Evolutionary conservation across 2,113 vertebrate genomes (phyloP).

Genomic region (Pelecanus crispus): DNA sequence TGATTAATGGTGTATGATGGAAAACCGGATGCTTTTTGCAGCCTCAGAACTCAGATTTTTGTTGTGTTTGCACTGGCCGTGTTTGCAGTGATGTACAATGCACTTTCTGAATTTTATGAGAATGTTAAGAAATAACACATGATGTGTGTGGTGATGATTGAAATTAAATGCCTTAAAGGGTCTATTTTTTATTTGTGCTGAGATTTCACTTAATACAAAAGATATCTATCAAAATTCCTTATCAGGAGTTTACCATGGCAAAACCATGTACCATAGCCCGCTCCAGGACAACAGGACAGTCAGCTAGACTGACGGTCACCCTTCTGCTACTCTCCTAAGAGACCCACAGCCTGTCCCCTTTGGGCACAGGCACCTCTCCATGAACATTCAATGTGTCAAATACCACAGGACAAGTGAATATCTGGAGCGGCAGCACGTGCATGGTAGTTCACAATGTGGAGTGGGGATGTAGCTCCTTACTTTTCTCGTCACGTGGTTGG

Average conservation of each 20-base stretch:
- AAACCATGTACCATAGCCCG: not conserved
- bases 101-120: not conserved
- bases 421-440: not conserved
- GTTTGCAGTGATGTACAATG: not conserved
- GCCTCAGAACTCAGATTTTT: not conserved
- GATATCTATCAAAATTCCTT: not conserved
- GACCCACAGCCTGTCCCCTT: not conserved
- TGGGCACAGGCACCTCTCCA: not conserved
- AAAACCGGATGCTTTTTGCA: not conserved
- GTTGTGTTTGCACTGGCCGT: not conserved
- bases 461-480: not conserved
- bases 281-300: not conserved
- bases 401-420: rapidly evolving
- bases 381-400: not conserved
- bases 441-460: rapidly evolving
- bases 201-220: not conserved
- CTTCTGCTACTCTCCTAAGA: not conserved
- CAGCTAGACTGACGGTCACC: not conserved
- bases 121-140: not conserved
- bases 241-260: not conserved
- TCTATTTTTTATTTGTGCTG: not conserved
- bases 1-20: not conserved
- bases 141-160: too few relatives aligned
- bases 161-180: not conserved
- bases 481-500: not conserved